Base-by-base conservation (phyloP, 2,113 vertebrate genomes). In the Seriola rivoliana region DNA sequence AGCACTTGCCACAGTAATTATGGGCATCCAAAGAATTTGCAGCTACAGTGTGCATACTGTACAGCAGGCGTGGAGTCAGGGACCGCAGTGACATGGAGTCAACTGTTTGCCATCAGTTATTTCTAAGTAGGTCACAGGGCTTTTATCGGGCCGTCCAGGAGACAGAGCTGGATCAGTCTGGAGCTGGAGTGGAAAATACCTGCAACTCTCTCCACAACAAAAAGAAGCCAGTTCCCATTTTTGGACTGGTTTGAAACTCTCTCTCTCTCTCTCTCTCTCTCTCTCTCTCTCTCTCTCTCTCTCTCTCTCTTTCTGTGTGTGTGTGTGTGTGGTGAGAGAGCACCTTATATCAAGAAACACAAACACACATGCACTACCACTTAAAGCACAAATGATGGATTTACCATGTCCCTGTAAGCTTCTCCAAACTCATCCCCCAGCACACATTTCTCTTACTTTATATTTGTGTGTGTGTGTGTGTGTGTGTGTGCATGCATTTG, bases 171-270 rank as follows among this genome's bases (percentile, higher is more conserved):
- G 69, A 87, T 74, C 66, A 58, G 62, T 36, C 42, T 69, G 25
- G 19, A 71, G 78, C 67, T 8, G 59, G 78, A 88, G 78, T 81
- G 82, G 80, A 92, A 92, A 92, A 92, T 91, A 90, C 82, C 82
- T 82, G 69, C 52, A 80, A 78, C 48, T 83, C 64, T 46, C 29
- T 84, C 67, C 58, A 13, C 64, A 66, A 75, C 68, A 82, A 76
- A 70, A 78, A 52, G 44, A 78, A 52, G 44, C 3, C 29, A 64
- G 46, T 59, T 66, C 54, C 67, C 81, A 75, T 72, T 60, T 86
- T 73, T 65, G 52, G 91, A 52, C 34, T 44, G 62, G 5, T 58
- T 10, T 74, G 38, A 44, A 54, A 59, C 25, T 70, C 7, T 16
- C 29, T 29, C 25, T 29, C 25, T 29, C 29, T 29, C 29, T 29